Evolutionary conservation across 64 coral and sea anemone species (phyloP), one percentile per base, ranked within the genome.

Genomic region (Actinia equina): DNA sequence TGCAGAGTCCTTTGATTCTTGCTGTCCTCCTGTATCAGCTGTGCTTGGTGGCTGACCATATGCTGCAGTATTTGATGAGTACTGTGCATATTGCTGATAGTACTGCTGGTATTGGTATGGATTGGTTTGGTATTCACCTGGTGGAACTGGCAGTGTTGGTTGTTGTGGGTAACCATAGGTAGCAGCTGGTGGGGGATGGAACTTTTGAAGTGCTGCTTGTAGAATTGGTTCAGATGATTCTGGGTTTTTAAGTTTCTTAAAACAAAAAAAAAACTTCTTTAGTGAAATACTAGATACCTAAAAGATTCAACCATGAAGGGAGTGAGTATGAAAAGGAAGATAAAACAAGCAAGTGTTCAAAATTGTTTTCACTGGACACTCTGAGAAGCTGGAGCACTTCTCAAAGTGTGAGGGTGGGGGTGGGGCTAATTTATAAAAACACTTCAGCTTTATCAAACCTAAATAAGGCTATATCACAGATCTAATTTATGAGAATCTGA

Each of bases 171-270:
- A 85, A 8, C 45, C 10, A 16, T 9, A 82, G 17, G 20, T 82
- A 52, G 83, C 6, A 60, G 54, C 37, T 18, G 83, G 3, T 62
- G 54, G 80, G 17, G 59, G 44, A 51, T 81, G 22, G 27, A 58
- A 85, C 25, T 63, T 85, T 61, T 85, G 26, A 22, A 23, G 19
- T 18, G 59, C 83, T n/a, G 52, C 83, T 61, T 54, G 43, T 20
- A 85, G 26, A 18, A 60, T 63, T 60, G 83, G 2, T 30, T 85
- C 59, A 25, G 83, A 26, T 58, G 83, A 85, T 43, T 85, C 83
- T 85, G 83, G 83, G 55, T 85, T 85, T 85, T 85, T 85, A 20
- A 85, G 83, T 85, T 85, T 85, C 83, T 85, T 41, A 11, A 85
- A 85, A 85, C 30, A 1, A 15, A 49, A 84, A 20, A 49, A 52